Base-by-base conservation (phyloP, 2,888 invertebrate species). In the Chironomus riparius region DNA sequence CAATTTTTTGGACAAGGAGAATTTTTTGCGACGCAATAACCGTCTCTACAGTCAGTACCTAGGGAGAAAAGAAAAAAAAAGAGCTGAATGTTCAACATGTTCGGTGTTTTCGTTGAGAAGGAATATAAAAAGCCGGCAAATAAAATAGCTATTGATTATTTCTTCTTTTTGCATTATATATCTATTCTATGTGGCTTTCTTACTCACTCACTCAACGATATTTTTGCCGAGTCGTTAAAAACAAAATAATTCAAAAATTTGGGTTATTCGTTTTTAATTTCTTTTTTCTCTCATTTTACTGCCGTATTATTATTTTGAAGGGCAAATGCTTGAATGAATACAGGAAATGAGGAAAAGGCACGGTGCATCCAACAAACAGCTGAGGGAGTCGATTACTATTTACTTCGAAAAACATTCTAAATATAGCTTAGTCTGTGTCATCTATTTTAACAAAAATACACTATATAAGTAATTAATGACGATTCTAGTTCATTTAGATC, bases 71-170 rank as follows among this genome's bases (percentile, higher is more conserved):
- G 4, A 22, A 22, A 24, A 21, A 65, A 22, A 65, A 65, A 22
- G 65, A 21, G 21, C 13, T 65, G 24, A 65, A 24, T 13, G 28
- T 68, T 68, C 68, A 68, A 47, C 68, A 68, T 68, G 68, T 68
- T 68, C 68, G 47, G 68, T 68, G 65, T 65, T 65, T 65, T 65
- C 7, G 38, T 10, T 7, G 18, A 2, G 15, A 38, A 38, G 5
- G 2, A 28, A 28, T 28, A 28, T 28, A 28, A 72, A 72, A 72
- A 72, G 72, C 72, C 72, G 72, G 72, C 72, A 72, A 68, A 15
- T 18, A 28, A 28, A 28, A 38, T 38, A 10, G 38, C 38, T 62
- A 72, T 72, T 72, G 72, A 72, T 72, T 71, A 71, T 47, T 71
- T 50, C 38, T 38, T 38, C 38, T 38, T 70, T 70, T 50, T 50